Evolutionary conservation across 2,113 vertebrate genomes (phyloP).

Genomic region (Gyps fulvus): DNA sequence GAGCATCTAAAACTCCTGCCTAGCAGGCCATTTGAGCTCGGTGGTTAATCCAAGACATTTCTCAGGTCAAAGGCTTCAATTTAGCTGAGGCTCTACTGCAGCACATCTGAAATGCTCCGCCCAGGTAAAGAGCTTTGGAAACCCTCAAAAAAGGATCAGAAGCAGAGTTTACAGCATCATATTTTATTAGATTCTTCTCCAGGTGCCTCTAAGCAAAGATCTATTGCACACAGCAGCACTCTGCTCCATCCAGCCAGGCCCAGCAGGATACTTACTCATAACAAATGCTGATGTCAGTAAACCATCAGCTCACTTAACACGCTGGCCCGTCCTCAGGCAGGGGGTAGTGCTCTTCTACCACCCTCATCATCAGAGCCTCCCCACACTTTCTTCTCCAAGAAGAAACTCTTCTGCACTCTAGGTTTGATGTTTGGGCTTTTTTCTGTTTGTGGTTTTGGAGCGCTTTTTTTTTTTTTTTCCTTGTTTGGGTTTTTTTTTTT

Average conservation of each 20-base stretch:
- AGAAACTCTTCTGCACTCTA: background rate
- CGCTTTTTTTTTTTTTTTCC: background rate
- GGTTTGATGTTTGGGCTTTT: background rate
- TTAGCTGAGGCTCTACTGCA: background rate
- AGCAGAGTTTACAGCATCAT: background rate
- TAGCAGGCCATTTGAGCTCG: background rate
- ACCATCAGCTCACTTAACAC: accelerated
- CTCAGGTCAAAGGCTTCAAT: slow-evolving; percentile 30
- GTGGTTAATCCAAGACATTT: background rate
- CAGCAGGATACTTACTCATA: background rate
- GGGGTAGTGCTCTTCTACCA: background rate
- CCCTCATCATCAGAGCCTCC: background rate
- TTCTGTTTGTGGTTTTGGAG: background rate
- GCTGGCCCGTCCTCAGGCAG: background rate
- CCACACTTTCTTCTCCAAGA: background rate
- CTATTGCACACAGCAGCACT: background rate
- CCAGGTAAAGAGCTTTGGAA: slow-evolving; percentile 7
- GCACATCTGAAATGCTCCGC: background rate
- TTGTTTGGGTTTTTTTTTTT: background rate
- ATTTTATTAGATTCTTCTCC: background rate
- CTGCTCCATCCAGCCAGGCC: background rate
- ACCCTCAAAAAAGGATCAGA: background rate
- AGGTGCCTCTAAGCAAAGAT: background rate
- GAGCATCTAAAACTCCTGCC: background rate
- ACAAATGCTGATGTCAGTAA: background rate